These are phyloP conservation scores for Erebia aethiops DNA, from an alignment of 2,888 invertebrate species.

Conservation along the genomic window DNA sequence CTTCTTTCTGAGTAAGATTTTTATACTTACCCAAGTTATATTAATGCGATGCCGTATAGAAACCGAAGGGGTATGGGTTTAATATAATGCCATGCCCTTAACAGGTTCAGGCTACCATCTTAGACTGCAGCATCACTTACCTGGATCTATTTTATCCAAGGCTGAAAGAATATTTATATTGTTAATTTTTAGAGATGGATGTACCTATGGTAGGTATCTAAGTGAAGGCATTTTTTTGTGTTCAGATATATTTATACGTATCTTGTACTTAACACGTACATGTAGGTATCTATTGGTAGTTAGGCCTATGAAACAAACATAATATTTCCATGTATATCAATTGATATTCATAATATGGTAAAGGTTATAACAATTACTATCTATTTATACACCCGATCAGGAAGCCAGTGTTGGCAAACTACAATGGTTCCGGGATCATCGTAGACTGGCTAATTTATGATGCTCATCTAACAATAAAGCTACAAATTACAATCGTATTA, in stretches of 20 bases:
- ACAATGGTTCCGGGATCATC: slow-evolving; percentile 27
- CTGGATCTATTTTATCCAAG: too few relatives aligned
- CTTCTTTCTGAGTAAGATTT: too few relatives aligned
- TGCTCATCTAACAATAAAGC: slow-evolving; percentile 28
- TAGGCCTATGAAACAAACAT: neutral
- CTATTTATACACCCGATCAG: slow-evolving; percentile 17
- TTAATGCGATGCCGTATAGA: too few relatives aligned
- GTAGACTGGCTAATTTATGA: slow-evolving; percentile 28
- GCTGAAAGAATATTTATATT: too few relatives aligned
- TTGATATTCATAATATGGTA: slow-evolving; percentile 16
- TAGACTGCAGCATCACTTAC: too few relatives aligned
- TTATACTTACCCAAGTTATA: too few relatives aligned
- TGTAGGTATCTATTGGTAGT: neutral
- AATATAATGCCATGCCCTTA: too few relatives aligned
- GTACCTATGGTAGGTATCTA: too few relatives aligned
- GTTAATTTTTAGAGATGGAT: too few relatives aligned
- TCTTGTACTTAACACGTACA: neutral
- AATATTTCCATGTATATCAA: slow-evolving; percentile 1
- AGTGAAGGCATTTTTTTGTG: too few relatives aligned
- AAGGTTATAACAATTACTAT: slow-evolving; percentile 9
- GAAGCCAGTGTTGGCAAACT: slow-evolving; percentile 3
- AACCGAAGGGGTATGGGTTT: too few relatives aligned
- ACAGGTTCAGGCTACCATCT: too few relatives aligned
- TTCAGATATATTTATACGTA: neutral
- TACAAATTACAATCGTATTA: slow-evolving; percentile 56